phyloP scores from a whole-genome alignment of 2,888 invertebrate species.

The Ecliptopera silaceata region DNA sequence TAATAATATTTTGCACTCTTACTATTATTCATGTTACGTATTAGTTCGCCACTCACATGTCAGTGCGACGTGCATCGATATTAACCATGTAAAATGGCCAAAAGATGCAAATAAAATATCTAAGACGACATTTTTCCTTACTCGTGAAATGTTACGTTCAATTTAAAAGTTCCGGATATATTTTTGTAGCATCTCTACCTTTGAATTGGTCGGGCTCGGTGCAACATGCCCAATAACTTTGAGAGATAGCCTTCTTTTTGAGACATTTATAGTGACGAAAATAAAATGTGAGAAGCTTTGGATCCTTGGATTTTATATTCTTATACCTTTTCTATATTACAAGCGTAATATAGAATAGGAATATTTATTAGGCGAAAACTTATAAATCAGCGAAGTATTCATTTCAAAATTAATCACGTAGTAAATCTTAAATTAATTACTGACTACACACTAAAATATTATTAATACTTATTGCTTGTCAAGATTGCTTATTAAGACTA shows the following conservation, averaged over 20 bases:
- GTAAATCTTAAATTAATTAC: too few species aligned
- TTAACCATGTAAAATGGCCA: constrained; percentile 37
- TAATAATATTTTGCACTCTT: too few species aligned
- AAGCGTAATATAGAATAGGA: too few species aligned
- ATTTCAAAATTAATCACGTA: too few species aligned
- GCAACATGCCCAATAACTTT: constrained; percentile 21
- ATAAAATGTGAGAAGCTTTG: neutral
- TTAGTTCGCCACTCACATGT: constrained; percentile 4
- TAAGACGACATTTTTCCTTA: constrained; percentile 39
- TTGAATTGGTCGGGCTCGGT: constrained; percentile 21
- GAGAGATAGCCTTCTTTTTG: constrained; percentile 8
- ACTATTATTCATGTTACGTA: neutral
- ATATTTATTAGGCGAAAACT: too few species aligned
- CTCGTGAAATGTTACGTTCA: constrained; percentile 47
- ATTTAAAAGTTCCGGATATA: constrained; percentile 46
- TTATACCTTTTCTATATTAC: too few species aligned
- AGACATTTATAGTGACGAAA: constrained; percentile 8
- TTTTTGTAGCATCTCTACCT: constrained; percentile 33
- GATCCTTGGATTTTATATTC: too few species aligned
- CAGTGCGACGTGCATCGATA: constrained; percentile 2
- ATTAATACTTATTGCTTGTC: too few species aligned
- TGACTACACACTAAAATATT: too few species aligned
- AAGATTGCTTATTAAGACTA: too few species aligned
- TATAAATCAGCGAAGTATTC: too few species aligned
- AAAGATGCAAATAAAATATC: constrained; percentile 48